Evolutionary conservation across 2,888 invertebrate genomes (phyloP), one percentile per base, ranked within the genome.

Genomic region (Unio delphinus): DNA sequence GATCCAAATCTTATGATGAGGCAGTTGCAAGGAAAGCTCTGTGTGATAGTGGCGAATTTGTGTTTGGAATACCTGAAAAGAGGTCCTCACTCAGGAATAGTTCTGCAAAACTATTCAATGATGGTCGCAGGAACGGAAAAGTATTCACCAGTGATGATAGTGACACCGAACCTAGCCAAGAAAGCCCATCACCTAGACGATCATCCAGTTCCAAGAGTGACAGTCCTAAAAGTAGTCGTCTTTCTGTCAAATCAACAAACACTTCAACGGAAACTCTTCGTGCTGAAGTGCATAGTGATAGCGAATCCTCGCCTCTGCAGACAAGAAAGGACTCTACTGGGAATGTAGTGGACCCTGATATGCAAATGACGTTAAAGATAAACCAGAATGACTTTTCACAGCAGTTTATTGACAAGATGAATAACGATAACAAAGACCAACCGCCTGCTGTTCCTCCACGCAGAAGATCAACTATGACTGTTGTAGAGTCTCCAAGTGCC

Each of bases 1-100:
- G 86, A 61, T 87, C 86, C 11, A 87, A 87, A 74, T 86, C 86
- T 1, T 86, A 83, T 65, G 86, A 86, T 65, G 86, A 87, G 73
- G 81, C 84, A 60, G 86, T 85, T 28, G 84, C 85, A 30, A 75
- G 82, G 17, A 82, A 81, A 68, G 80, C 76, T 23, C 69, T 76
- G 62, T 68, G 69, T 62, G 80, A 83, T 23, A 76, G 70, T n/a
- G 74, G 61, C n/a, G 80, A 81, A 59, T 72, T 67, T 61, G 69
- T 64, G 3, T 61, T 74, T n/a, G 64, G 61, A 26, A 68, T 64
- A 34, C 67, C 70, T 15, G 75, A 79, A n/a, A 74, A 70, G 62
- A 69, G 74, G 65, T 72, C 69, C 58, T 76, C 74, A 20, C 69
- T 80, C 54, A 69, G 83, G 61, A 75, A 76, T 62, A 84, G 85